A percentile compares a stretch with the other conserved stretches of the same genome.
Conservation (phyloP, 1,140 invertebrate genomes). For the Cherax destructor region DNA sequence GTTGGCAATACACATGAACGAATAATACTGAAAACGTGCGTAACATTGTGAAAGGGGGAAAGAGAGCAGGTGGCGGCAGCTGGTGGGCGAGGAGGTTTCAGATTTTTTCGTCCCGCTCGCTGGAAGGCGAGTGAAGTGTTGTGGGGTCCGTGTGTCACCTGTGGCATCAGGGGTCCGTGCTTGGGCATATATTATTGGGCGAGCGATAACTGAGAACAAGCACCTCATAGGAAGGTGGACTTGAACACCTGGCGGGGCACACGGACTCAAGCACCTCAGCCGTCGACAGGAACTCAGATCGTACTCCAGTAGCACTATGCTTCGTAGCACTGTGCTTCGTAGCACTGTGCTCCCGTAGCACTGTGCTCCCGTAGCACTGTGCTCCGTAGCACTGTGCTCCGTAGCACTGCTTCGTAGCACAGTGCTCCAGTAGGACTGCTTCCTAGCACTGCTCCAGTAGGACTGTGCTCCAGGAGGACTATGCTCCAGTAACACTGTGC, state of each 20-base stretch:
- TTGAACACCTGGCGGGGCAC: not conserved
- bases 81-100: conserved; percentile 26
- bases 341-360: no score
- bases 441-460: no score
- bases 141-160: conserved; percentile 35
- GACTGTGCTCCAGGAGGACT: no score
- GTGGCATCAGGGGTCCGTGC: conserved; percentile 1
- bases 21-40: no score
- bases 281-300: no score
- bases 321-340: not conserved
- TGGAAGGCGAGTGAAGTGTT: not conserved
- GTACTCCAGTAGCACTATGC: not conserved
- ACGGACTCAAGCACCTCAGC: no score
- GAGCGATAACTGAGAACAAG: not conserved
- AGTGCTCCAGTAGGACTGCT: no score
- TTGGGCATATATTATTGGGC: not conserved
- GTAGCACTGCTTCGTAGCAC: no score
- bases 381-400: no score
- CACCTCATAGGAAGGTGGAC: not conserved
- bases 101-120: not conserved
- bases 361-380: no score
- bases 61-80: not conserved
- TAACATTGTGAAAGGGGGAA: not conserved
- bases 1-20: no score
- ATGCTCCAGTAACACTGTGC: no score